Conservation (phyloP, 2,888 invertebrate species). For the Acanthosepion lycidas region DNA sequence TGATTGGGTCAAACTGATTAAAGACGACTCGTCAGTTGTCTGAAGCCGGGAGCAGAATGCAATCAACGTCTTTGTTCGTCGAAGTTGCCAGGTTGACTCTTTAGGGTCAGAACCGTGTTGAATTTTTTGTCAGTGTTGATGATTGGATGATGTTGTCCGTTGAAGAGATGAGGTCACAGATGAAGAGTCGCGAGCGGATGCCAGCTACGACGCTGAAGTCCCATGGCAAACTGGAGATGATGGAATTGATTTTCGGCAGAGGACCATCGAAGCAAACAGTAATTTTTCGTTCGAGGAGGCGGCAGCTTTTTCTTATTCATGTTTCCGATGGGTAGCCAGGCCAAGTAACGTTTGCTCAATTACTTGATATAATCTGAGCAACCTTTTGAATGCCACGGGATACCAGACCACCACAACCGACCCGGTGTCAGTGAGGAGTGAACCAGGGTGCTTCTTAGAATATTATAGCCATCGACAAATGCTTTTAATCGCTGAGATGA, state of each 20-base stretch:
- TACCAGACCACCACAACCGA: not conserved
- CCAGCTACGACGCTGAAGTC: not conserved
- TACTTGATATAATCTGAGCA: not conserved
- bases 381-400: not conserved
- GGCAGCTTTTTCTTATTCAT: not conserved
- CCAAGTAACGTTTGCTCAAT: not conserved
- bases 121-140: too few species aligned
- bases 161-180: not conserved
- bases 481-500: not conserved
- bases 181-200: not conserved
- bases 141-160: too few species aligned
- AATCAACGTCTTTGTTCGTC: too few species aligned
- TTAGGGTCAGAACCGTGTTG: too few species aligned
- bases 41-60: too few species aligned
- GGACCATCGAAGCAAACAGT: not conserved
- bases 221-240: not conserved
- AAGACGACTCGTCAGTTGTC: not conserved
- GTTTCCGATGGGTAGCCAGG: not conserved
- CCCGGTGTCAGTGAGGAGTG: not conserved
- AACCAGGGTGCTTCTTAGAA: not conserved
- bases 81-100: too few species aligned
- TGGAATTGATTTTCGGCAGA: not conserved
- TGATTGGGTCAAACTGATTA: not conserved
- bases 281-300: not conserved
- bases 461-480: not conserved